Evolutionary conservation across 2,888 invertebrate species (phyloP), one percentile per base, ranked within the genome.

Genomic region (Ectemnius cavifrons): DNA sequence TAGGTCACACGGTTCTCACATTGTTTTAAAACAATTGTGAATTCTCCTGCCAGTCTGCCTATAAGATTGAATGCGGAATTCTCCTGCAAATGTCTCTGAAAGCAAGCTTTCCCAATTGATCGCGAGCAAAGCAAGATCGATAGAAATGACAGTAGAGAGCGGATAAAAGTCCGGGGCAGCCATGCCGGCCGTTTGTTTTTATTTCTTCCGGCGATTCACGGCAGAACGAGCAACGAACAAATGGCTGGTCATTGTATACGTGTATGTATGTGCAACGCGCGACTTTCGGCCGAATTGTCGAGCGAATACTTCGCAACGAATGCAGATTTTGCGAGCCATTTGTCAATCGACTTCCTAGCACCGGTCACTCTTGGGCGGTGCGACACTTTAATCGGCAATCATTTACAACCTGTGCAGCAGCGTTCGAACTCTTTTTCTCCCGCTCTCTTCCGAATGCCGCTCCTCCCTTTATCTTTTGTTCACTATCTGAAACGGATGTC

Each of bases 361-460:
- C 69, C 62, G 69, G 71, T 65, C 59, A 74, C 47, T 75, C 72
- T 77, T 75, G 75, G 68, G 73, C 76, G 76, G 69, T 84, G 52
- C 83, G 87, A 84, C 84, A 85, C 87, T 88, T 89, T 88, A 89
- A 89, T 89, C 88, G 89, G 86, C 88, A 82, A 88, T 88, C 88
- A 88, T 89, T 89, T 88, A 82, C 86, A 80, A 81, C 80, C 77
- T 75, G 76, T 65, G 67, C 80, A 68, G 63, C 73, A 59, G 37
- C 45, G 63, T 65, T 59, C 67, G 27, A 3, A 23, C 23, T 20
- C 65, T 58, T 47, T 61, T 60, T 13, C 57, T 4, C 71, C 71
- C 66, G 67, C 68, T 73, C 66, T 27, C 28, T 56, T 60, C 20
- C 16, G 20, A 20, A 52, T 28, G 20, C 20, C 60, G 11, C 27